Conservation (phyloP, 2,888 invertebrate species). For the Drosophila greeni region DNA sequence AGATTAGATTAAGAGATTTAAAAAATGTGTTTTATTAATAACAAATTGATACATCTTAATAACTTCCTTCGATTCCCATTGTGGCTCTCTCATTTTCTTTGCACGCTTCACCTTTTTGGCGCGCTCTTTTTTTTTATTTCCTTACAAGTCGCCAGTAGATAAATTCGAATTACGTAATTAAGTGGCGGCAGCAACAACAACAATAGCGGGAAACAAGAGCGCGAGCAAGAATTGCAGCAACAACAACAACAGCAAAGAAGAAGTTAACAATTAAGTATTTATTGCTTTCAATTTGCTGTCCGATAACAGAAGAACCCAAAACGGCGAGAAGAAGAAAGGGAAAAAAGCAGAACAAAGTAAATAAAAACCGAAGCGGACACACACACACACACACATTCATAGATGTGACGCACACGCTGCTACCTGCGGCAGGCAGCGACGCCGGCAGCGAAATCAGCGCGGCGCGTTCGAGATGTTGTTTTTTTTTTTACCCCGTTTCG, state of each 20-base stretch:
- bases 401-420: conserved; percentile 32
- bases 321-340: conserved; percentile 9
- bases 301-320: conserved; percentile 50
- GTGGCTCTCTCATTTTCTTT: conserved; percentile 2
- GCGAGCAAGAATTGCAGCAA: neutral
- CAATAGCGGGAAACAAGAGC: neutral
- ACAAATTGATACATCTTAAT: neutral
- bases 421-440: conserved; percentile 52
- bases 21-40: neutral
- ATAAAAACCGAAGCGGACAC: conserved; percentile 33
- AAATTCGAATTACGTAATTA: conserved; percentile 66
- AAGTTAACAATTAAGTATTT: conserved; percentile 67
- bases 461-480: conserved; percentile 27
- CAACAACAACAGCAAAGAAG: conserved; percentile 8
- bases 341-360: conserved; percentile 41
- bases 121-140: conserved; percentile 15
- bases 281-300: conserved; percentile 66
- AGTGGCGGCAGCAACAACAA: conserved; percentile 26
- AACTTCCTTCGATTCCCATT: neutral
- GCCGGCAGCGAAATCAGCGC: conserved; percentile 57
- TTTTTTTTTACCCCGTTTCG: conserved; percentile 31
- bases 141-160: conserved; percentile 39
- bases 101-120: conserved; percentile 13
- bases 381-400: conserved; percentile 24
- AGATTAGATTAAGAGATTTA: too few relatives aligned